Conservation (phyloP, 2,113 vertebrate genomes). For the Picathartes gymnocephalus region DNA sequence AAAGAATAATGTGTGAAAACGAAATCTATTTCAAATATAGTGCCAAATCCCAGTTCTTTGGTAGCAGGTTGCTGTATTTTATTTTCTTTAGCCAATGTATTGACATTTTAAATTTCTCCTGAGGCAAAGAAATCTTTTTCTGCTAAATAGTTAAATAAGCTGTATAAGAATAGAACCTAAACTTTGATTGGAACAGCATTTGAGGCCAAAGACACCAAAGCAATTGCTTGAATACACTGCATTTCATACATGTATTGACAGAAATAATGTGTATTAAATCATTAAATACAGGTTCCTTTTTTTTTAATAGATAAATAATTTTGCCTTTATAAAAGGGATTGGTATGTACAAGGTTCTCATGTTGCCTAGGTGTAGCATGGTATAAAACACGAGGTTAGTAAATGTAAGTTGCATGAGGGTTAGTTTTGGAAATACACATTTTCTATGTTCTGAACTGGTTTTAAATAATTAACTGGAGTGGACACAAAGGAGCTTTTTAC, state of each 20-base stretch:
- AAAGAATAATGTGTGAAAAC: conserved; percentile 6
- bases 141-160: conserved; percentile 27
- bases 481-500: background rate
- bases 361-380: background rate
- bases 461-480: background rate
- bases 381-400: background rate
- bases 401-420: background rate
- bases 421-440: background rate
- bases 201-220: background rate
- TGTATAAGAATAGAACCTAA: conserved; percentile 6
- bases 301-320: background rate
- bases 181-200: background rate
- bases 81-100: background rate
- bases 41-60: background rate
- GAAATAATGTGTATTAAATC: background rate
- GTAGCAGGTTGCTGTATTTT: background rate
- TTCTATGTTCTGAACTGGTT: background rate
- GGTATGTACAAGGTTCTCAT: background rate
- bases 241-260: background rate
- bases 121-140: background rate
- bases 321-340: background rate
- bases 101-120: background rate
- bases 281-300: background rate
- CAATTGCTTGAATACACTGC: background rate
- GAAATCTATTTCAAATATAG: background rate